Evolutionary conservation across 2,888 invertebrate genomes (phyloP).

Genomic region (Panopea generosa): DNA sequence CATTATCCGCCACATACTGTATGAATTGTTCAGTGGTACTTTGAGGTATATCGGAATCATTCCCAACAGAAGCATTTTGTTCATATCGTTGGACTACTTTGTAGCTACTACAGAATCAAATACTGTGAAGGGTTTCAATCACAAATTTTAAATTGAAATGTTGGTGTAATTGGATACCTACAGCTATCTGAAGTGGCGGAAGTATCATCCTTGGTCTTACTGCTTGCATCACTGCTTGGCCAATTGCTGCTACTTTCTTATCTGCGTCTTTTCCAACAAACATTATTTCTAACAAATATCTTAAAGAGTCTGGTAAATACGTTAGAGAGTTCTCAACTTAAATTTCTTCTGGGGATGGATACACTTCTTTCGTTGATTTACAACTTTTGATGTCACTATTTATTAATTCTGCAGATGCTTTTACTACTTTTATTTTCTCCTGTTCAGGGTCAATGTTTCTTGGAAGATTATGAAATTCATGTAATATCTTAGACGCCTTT

Average conservation of each 20-base stretch:
- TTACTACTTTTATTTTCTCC: slow-evolving; percentile 51
- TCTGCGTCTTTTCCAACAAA: slow-evolving; percentile 45
- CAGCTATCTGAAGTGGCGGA: slow-evolving; percentile 65
- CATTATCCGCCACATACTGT: slow-evolving; percentile 74
- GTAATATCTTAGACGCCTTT: slow-evolving; percentile 44
- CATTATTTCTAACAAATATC: slow-evolving; percentile 23
- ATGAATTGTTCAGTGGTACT: slow-evolving; percentile 41
- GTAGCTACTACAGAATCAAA: slow-evolving; percentile 65
- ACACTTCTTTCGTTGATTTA: slow-evolving; percentile 4
- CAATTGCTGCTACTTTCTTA: slow-evolving; percentile 56
- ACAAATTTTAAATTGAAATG: slow-evolving; percentile 64
- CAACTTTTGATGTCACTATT: slow-evolving; percentile 62
- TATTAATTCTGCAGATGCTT: slow-evolving; percentile 65
- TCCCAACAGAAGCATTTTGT: slow-evolving; percentile 8
- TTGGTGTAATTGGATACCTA: slow-evolving; percentile 68
- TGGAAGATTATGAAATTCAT: slow-evolving; percentile 37
- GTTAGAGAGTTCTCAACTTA: slow-evolving; percentile 4
- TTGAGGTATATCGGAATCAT: slow-evolving; percentile 2
- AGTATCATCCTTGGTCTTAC: slow-evolving; percentile 55
- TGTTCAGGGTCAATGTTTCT: slow-evolving; percentile 22
- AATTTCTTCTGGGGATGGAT: slow-evolving; percentile 29
- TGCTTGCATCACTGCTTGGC: slow-evolving; percentile 68
- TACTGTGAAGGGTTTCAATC: slow-evolving; percentile 62
- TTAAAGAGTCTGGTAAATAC: slow-evolving; percentile 27
- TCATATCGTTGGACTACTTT: slow-evolving; percentile 28